Evolutionary conservation across 2,888 invertebrate genomes (phyloP).

Genomic region (Belgica antarctica): DNA sequence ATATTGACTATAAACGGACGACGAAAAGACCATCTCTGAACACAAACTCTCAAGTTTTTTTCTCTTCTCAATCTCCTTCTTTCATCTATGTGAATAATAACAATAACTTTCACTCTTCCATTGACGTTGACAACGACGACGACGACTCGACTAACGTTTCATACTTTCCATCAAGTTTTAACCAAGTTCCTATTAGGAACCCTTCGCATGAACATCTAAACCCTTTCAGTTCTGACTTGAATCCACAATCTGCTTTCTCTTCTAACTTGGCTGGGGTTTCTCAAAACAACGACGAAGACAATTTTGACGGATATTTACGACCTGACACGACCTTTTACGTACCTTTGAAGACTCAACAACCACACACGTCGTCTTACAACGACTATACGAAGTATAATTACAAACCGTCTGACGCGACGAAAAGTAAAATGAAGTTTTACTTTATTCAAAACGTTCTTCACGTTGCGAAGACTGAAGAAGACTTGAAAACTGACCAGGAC

Average conservation of each 20-base stretch:
- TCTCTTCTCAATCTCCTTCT: neutral
- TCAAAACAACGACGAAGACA: conserved; percentile 43
- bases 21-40: neutral
- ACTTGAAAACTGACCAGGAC: neutral
- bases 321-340: conserved; percentile 50
- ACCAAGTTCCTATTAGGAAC: conserved; percentile 19
- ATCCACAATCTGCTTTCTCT: conserved; percentile 17
- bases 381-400: conserved; percentile 42
- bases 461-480: neutral
- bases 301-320: conserved; percentile 51
- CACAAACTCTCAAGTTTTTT: conserved; percentile 20
- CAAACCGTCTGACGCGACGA: conserved; percentile 26
- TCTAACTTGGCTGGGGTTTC: neutral
- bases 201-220: conserved; percentile 1
- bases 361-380: conserved; percentile 44
- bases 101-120: conserved; percentile 29
- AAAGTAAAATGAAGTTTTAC: conserved; percentile 5
- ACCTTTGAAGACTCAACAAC: conserved; percentile 45
- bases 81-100: too few relatives aligned
- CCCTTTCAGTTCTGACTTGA: neutral
- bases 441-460: conserved; percentile 33
- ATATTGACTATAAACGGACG: conserved; percentile 4
- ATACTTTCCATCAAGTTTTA: conserved; percentile 32
- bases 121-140: neutral
- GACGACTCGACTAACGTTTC: conserved; percentile 29